Conservation (phyloP, 2,888 invertebrate species). For the Hemicrepidius hirtus region DNA sequence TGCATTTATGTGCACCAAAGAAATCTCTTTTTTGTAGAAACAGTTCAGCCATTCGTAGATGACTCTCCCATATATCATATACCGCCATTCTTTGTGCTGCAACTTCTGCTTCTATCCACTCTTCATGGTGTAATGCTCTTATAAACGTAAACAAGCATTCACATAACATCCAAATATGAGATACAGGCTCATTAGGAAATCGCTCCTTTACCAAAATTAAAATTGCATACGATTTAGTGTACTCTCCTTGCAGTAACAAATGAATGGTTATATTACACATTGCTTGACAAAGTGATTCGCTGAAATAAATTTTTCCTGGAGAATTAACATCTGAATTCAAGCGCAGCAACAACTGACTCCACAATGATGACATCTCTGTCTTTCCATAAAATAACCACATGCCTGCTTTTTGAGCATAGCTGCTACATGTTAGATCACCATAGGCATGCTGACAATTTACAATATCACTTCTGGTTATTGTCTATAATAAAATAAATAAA, state of each 20-base stretch:
- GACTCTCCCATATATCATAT: constrained; percentile 80
- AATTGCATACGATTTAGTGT: constrained; percentile 75
- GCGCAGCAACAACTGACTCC: constrained; percentile 85
- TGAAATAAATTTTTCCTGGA: constrained; percentile 56
- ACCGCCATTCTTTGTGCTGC: constrained; percentile 81
- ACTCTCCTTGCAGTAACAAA: constrained; percentile 76
- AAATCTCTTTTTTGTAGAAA: constrained; percentile 75
- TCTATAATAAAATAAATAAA: constrained; percentile 74
- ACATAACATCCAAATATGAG: constrained; percentile 81
- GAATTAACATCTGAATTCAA: constrained; percentile 80
- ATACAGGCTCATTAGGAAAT: constrained; percentile 79
- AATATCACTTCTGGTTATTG: constrained; percentile 88
- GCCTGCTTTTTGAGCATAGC: constrained; percentile 87
- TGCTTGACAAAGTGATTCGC: constrained; percentile 82
- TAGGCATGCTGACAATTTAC: constrained; percentile 90
- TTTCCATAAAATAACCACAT: constrained; percentile 93
- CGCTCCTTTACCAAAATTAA: constrained; percentile 78
- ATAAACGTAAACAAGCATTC: constrained; percentile 75
- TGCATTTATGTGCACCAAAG: constrained; percentile 67
- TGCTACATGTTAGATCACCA: constrained; percentile 86
- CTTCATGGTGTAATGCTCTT: constrained; percentile 72
- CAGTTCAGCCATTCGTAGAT: constrained; percentile 76
- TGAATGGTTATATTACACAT: constrained; percentile 80
- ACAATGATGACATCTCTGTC: constrained; percentile 87
- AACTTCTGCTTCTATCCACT: constrained; percentile 82